Percentiles rank a stretch among this genome's conserved stretches.
Evolutionary conservation across 2,888 invertebrate species (phyloP).

Genomic region (Plebejus melissa): DNA sequence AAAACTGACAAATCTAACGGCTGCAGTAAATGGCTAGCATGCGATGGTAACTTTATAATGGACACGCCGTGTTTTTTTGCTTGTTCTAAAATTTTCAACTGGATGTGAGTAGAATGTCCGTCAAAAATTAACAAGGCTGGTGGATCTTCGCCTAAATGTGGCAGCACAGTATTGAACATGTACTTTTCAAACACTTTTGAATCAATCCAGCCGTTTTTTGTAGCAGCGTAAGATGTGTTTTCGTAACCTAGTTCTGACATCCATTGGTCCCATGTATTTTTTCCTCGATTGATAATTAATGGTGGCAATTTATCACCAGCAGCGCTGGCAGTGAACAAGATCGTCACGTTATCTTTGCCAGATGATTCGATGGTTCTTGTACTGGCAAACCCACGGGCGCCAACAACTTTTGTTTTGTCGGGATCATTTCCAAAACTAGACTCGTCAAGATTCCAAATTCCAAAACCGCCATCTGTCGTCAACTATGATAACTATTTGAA

Average conservation of each 20-base stretch:
- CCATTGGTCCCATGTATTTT: conserved; percentile 45
- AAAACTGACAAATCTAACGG: conserved; percentile 38
- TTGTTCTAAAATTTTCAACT: conserved; percentile 31
- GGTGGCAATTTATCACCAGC: conserved; percentile 41
- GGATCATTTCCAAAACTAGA: conserved; percentile 39
- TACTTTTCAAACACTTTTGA: conserved; percentile 32
- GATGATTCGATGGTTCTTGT: conserved; percentile 37
- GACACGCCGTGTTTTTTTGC: conserved; percentile 24
- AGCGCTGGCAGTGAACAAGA: conserved; percentile 39
- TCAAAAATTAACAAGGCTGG: conserved; percentile 39
- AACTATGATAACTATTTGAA: too few relatives aligned
- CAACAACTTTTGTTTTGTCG: conserved; percentile 39
- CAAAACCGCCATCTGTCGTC: conserved; percentile 21
- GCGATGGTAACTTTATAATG: conserved; percentile 38
- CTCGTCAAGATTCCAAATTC: conserved; percentile 40
- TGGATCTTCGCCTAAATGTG: conserved; percentile 34
- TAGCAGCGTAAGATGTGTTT: conserved; percentile 25
- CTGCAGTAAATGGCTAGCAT: conserved; percentile 39
- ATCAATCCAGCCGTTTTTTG: conserved; percentile 32
- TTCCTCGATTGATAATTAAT: conserved; percentile 41
- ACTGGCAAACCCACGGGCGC: conserved; percentile 36
- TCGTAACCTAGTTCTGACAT: conserved; percentile 29
- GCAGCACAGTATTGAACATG: conserved; percentile 36
- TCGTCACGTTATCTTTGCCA: conserved; percentile 41
- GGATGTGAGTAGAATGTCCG: conserved; percentile 39